These are phyloP conservation scores for Augochlorella aurata DNA, from an alignment of 2,888 invertebrate species.

Conservation along the genomic window DNA sequence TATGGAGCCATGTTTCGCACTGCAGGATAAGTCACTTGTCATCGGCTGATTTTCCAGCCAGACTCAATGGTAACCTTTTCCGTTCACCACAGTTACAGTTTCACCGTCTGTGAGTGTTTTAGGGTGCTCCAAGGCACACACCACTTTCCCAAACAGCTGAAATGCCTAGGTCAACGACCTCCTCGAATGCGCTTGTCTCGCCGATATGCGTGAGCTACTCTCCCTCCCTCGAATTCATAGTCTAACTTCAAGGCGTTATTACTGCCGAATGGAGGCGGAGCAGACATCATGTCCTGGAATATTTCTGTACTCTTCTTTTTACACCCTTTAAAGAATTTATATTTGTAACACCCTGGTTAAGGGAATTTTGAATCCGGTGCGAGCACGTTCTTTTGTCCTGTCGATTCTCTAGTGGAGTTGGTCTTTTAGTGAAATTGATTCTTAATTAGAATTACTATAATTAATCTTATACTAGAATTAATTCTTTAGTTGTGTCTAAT, in stretches of 20 bases:
- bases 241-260: not conserved
- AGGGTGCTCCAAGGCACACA: not conserved
- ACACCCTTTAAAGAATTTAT: not conserved
- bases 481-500: too few species aligned
- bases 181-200: not conserved
- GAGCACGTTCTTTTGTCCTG: not conserved
- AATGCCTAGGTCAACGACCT: not conserved
- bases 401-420: not conserved
- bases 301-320: not conserved
- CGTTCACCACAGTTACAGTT: not conserved
- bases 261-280: not conserved
- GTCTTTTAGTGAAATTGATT: too few species aligned
- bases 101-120: not conserved
- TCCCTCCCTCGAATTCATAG: not conserved
- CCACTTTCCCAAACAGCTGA: not conserved
- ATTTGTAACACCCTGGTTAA: not conserved
- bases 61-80: not conserved
- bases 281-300: not conserved
- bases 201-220: not conserved
- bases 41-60: conserved; percentile 7
- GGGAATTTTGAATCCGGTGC: not conserved
- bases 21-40: conserved; percentile 6
- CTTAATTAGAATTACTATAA: too few species aligned
- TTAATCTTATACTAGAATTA: too few species aligned
- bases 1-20: conserved; percentile 6